These are phyloP conservation scores for Actinernus sp. DNA, from an alignment of 92 coral and sea anemone species.

Conservation along the genomic window DNA sequence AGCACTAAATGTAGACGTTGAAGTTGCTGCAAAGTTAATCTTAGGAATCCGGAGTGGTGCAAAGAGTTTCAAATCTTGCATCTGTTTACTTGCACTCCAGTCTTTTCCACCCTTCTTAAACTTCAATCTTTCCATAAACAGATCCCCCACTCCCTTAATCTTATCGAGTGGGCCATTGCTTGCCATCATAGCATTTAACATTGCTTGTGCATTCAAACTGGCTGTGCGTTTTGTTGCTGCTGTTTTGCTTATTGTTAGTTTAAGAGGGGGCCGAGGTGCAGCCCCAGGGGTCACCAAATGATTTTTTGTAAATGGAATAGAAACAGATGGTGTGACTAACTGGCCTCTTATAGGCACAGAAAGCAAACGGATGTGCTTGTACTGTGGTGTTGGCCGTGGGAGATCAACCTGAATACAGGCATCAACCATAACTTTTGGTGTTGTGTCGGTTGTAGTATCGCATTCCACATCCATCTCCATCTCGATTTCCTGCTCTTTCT, in stretches of 20 bases:
- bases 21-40: constrained; percentile 98
- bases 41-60: constrained; percentile 87
- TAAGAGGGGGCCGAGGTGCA: constrained; percentile 87
- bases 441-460: constrained; percentile 75
- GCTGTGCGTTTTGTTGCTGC: constrained; percentile 93
- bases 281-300: constrained; percentile 94
- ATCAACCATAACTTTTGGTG: constrained; percentile 83
- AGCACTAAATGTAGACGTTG: constrained; percentile 94
- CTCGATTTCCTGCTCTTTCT: constrained; percentile 36
- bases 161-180: constrained; percentile 86
- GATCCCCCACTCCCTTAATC: constrained; percentile 59
- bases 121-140: constrained; percentile 63
- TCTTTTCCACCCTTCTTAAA: constrained; percentile 64
- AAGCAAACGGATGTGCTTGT: constrained; percentile 78
- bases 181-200: constrained; percentile 90
- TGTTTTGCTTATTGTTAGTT: constrained; percentile 84
- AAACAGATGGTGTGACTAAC: constrained; percentile 78
- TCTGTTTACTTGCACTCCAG: constrained; percentile 42
- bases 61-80: constrained; percentile 44
- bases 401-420: constrained; percentile 95
- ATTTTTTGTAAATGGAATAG: constrained; percentile 92
- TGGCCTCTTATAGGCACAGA: constrained; percentile 94
- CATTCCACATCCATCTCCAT: constrained; percentile 70
- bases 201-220: constrained; percentile 91
- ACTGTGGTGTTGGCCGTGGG: constrained; percentile 70